Conservation (phyloP, 2,797 vertebrate species). For the Sylvia borin region DNA sequence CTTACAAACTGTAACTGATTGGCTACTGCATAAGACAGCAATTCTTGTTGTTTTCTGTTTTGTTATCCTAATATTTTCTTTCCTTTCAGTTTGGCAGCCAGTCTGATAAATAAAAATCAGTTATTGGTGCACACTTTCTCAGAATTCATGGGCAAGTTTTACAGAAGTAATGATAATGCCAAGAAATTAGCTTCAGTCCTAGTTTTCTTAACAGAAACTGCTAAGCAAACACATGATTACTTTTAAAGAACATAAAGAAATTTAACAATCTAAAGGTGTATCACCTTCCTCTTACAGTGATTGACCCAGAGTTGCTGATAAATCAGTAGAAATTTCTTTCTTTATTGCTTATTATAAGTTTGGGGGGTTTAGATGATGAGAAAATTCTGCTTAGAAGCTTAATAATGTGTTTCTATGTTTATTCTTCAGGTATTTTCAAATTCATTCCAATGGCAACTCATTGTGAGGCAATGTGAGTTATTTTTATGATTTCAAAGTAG, state of each 20-base stretch:
- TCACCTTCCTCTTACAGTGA: neutral
- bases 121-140: neutral
- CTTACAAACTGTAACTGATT: neutral
- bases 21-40: neutral
- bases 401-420: neutral
- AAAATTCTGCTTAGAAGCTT: neutral
- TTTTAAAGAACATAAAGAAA: neutral
- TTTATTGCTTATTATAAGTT: neutral
- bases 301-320: neutral
- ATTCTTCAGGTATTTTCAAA: neutral
- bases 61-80: neutral
- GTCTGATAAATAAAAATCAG: neutral
- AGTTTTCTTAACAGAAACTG: slow-evolving; percentile 28
- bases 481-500: neutral
- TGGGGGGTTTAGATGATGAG: neutral
- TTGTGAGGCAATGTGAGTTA: neutral
- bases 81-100: neutral
- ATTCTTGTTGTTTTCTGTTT: neutral
- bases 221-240: neutral
- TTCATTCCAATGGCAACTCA: neutral
- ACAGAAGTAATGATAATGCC: neutral
- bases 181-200: slow-evolving; percentile 23
- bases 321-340: neutral
- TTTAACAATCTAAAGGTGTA: neutral
- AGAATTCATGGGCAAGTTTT: slow-evolving; percentile 26